Base-by-base conservation (phyloP, 2,797 vertebrate species). In the Mycteria americana region DNA sequence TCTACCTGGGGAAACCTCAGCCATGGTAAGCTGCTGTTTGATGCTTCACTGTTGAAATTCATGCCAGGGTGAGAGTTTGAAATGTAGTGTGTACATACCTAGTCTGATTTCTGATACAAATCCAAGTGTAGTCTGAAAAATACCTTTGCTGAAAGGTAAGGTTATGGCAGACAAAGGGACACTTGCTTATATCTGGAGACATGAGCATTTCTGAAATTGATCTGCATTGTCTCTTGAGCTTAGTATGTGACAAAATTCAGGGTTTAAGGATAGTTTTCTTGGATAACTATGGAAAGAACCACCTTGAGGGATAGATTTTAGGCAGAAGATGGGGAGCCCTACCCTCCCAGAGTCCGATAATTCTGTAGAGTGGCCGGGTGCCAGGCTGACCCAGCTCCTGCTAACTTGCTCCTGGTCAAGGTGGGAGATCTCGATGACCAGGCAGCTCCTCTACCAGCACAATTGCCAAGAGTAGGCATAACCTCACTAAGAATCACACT, bases 361-460 rank as follows among this genome's bases (percentile, higher is more conserved):
- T 23, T 72, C 41, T 0, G 1, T 10, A 27, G 45, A 43, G 56
- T 8, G 9, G 27, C 69, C 3, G 2, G 12, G 30, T 76, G 57
- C 27, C 62, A 25, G 45, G 45, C 51, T 69, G 59, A 18, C 51
- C 9, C 39, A 54, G 27, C 39, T 88, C n/a, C 53, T 77, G 72
- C 35, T 33, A 2, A 15, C 23, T 41, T 30, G 18, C 46, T 75
- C 28, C 37, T 68, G 43, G n/a, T 86, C 4, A 0, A 4, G 30
- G n/a, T 63, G 27, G 30, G 60, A 87, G 9, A 33, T 45, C 16
- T 31, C 1, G 2, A 9, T 48, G 43, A 21, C 28, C 51, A 50
- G 31, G 30, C 18, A 17, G 22, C n/a, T 41, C 18, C 31, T 73
- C 21, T 53, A 17, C 37, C 18, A 45, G 68, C 6, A 10, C n/a